Conservation (phyloP, 2,888 invertebrate species). For the Synergus japonicus region DNA sequence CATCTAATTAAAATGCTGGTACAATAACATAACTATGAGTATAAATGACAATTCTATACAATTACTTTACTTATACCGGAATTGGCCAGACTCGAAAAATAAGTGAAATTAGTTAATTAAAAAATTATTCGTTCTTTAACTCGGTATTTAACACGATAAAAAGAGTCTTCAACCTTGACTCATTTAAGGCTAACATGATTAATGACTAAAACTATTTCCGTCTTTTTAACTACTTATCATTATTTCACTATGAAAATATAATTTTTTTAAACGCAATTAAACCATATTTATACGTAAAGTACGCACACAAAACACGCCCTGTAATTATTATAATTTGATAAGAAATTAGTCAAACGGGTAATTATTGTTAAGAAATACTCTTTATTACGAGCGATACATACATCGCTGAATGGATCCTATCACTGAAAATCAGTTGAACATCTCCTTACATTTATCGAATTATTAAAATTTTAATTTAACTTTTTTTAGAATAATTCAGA, state of each 20-base stretch:
- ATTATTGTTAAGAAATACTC: constrained; percentile 12
- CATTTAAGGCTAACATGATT: neutral
- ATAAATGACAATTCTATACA: too few relatives aligned
- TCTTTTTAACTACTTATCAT: constrained; percentile 17
- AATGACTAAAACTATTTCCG: constrained; percentile 19
- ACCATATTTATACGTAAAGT: constrained; percentile 4
- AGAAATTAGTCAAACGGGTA: constrained; percentile 32
- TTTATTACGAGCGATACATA: neutral
- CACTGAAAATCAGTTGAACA: constrained; percentile 19
- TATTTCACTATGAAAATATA: neutral
- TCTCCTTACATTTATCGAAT: neutral
- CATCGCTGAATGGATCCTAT: neutral
- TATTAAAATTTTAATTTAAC: neutral
- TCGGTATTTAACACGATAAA: neutral
- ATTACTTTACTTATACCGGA: neutral
- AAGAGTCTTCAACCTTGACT: neutral
- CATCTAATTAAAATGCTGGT: neutral
- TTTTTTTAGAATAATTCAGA: neutral
- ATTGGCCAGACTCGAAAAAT: neutral
- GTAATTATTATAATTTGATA: constrained; percentile 28
- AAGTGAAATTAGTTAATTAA: neutral
- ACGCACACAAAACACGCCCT: constrained; percentile 10
- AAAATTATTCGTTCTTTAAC: neutral
- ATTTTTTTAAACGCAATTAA: neutral
- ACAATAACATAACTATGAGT: neutral